Evolutionary conservation across 2,888 invertebrate genomes (phyloP).

Genomic region (Nomada ferruginata): DNA sequence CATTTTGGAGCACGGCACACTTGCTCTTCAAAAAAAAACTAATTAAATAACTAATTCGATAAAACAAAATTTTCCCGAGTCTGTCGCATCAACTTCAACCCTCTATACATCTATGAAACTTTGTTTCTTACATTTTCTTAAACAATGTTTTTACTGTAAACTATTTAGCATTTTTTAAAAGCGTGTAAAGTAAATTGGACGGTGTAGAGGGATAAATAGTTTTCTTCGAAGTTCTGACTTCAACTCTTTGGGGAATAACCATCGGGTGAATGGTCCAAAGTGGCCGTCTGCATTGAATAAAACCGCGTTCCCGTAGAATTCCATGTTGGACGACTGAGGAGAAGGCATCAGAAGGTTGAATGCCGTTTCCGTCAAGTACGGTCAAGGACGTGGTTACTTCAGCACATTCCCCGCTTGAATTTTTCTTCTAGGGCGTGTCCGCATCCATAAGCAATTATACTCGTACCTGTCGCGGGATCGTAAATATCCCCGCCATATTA

Average conservation of each 20-base stretch:
- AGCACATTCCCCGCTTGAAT: constrained; percentile 61
- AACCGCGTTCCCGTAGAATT: constrained; percentile 25
- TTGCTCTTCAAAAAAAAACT: no score
- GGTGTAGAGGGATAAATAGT: no score
- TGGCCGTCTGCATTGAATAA: neutral
- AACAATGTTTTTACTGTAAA: no score
- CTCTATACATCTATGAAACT: no score
- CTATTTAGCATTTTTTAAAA: neutral
- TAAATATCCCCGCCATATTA: constrained; percentile 11
- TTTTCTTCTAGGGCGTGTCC: constrained; percentile 65
- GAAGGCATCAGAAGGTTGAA: constrained; percentile 52
- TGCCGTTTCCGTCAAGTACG: constrained; percentile 65
- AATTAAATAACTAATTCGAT: no score
- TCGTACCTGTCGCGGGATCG: constrained; percentile 43
- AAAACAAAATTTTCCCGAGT: no score
- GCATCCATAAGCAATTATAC: constrained; percentile 68
- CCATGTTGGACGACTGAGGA: constrained; percentile 34
- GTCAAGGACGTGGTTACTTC: constrained; percentile 65
- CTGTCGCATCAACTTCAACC: no score
- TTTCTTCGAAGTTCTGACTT: neutral
- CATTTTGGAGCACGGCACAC: no score
- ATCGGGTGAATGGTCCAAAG: neutral
- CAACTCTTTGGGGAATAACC: neutral
- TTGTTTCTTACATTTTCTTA: no score
- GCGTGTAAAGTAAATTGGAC: neutral